Evolutionary conservation across 1,140 invertebrate species (phyloP).

Genomic region (Glossosoma conforme): DNA sequence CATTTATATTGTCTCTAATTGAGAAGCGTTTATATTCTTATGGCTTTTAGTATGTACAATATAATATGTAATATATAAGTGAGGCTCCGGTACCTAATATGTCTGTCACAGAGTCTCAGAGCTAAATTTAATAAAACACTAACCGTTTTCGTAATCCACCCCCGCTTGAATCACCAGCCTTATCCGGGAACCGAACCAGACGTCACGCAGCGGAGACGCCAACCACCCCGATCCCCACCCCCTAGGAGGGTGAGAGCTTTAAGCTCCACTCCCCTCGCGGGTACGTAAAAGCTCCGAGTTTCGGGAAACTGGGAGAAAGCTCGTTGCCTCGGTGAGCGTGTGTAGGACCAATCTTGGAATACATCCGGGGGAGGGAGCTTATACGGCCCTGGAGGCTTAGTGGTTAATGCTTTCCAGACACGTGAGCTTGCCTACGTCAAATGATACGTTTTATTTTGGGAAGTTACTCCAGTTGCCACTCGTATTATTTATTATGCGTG

Average conservation of each 20-base stretch:
- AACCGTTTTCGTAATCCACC: conserved; percentile 29
- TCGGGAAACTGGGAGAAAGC: not conserved
- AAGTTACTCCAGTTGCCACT: too few species aligned
- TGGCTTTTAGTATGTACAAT: too few species aligned
- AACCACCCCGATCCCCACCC: too few species aligned
- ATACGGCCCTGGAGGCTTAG: not conserved
- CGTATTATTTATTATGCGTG: too few species aligned
- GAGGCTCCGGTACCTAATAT: too few species aligned
- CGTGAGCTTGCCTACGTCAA: too few species aligned
- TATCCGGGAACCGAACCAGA: conserved; percentile 29
- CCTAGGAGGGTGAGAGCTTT: conserved; percentile 2
- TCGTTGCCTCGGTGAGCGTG: not conserved
- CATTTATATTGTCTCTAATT: too few species aligned
- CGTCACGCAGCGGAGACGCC: conserved; percentile 30
- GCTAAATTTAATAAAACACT: conserved; percentile 31
- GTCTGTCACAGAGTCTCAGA: too few species aligned
- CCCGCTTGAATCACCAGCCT: conserved; percentile 19
- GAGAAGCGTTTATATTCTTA: too few species aligned
- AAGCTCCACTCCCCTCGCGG: not conserved
- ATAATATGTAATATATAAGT: too few species aligned
- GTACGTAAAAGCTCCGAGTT: not conserved
- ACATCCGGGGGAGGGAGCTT: not conserved
- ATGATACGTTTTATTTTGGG: too few species aligned
- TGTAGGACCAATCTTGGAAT: not conserved
- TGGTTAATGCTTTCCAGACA: too few species aligned